Percentiles rank a stretch among this genome's conserved stretches.
Evolutionary conservation across 1,140 invertebrate genomes (phyloP).

Genomic region (Ptiloglossa arizonensis): DNA sequence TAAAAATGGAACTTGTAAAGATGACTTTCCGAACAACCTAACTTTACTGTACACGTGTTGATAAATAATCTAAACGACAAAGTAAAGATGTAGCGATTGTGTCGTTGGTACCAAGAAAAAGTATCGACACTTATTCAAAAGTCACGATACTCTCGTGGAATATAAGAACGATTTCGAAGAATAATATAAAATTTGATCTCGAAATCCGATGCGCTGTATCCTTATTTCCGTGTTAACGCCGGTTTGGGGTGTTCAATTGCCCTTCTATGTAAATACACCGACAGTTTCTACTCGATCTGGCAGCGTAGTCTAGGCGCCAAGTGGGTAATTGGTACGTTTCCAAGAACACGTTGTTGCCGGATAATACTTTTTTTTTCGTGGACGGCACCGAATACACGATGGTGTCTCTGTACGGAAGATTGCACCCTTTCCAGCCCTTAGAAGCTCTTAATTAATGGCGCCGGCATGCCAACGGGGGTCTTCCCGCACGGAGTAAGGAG

Average conservation of each 20-base stretch:
- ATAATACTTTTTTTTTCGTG: constrained; percentile 63
- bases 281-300: neutral
- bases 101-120: no score
- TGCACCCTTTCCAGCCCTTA: constrained; percentile 74
- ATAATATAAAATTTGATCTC: neutral
- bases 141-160: no score
- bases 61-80: no score
- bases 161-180: no score
- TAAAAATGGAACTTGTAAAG: no score
- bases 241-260: neutral
- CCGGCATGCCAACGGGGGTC: constrained; percentile 59
- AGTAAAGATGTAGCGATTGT: no score
- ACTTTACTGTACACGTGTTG: no score
- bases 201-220: no score
- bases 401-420: constrained; percentile 68
- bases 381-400: constrained; percentile 52
- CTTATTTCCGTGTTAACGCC: neutral
- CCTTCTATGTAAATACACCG: neutral
- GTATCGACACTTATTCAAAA: no score
- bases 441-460: constrained; percentile 81
- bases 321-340: constrained; percentile 32
- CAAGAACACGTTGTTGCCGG: constrained; percentile 32
- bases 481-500: constrained; percentile 71
- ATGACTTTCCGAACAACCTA: no score
- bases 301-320: neutral